These are phyloP conservation scores for Tadarida brasiliensis DNA, from an alignment of 2,797 vertebrate species.

Conservation along the genomic window DNA sequence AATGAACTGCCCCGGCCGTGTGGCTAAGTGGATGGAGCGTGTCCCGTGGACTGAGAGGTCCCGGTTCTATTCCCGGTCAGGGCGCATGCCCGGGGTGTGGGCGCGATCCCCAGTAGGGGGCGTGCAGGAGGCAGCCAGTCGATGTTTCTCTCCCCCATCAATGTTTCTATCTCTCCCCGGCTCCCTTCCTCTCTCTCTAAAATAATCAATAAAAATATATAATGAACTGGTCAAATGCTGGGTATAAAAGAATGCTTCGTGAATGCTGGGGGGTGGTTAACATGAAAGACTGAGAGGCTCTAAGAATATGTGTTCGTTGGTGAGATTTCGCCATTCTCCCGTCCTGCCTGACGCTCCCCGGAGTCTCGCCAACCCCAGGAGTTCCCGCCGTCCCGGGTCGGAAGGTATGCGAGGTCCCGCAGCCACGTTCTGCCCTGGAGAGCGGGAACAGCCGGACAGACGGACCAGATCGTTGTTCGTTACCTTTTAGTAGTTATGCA, in stretches of 20 bases:
- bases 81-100: neutral
- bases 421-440: accelerated
- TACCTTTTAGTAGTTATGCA: neutral
- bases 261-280: neutral
- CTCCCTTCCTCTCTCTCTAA: neutral
- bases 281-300: too few relatives aligned
- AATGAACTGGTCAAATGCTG: too few relatives aligned
- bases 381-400: too few relatives aligned
- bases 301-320: too few relatives aligned
- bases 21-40: neutral
- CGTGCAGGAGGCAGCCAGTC: neutral
- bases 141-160: neutral
- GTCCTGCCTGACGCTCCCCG: accelerated
- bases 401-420: accelerated
- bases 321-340: neutral
- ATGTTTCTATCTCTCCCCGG: neutral
- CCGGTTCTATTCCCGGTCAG: neutral
- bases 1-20: neutral
- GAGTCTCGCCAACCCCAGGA: accelerated
- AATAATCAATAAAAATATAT: neutral
- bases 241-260: neutral
- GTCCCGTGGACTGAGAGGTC: neutral
- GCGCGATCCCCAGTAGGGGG: neutral
- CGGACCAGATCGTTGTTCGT: accelerated
- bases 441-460: accelerated